These are phyloP conservation scores for Silurus glanis DNA, from an alignment of 2,113 vertebrate species.

Conservation along the genomic window DNA sequence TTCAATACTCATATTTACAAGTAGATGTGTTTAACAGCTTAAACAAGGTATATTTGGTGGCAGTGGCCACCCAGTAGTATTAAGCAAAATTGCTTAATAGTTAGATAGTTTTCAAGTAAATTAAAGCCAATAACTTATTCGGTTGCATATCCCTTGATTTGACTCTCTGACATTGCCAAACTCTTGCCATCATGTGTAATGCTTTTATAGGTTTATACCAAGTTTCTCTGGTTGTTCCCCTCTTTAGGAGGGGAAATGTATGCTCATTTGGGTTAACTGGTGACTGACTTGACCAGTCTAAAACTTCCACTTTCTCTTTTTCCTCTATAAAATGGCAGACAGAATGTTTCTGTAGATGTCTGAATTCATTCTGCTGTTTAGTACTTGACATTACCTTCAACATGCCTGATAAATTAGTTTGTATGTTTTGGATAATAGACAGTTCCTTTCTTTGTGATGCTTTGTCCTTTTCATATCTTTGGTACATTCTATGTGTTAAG, in stretches of 20 bases:
- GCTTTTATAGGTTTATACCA: background rate
- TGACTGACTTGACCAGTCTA: background rate
- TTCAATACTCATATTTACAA: background rate
- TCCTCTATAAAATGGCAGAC: background rate
- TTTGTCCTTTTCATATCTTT: background rate
- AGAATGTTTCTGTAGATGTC: background rate
- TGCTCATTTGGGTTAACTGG: background rate
- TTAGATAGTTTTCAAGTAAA: background rate
- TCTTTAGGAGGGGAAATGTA: background rate
- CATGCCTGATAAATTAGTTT: background rate
- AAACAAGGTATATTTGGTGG: background rate
- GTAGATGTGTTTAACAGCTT: background rate
- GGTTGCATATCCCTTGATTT: background rate
- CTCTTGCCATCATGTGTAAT: background rate
- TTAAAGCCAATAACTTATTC: background rate
- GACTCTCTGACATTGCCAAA: background rate
- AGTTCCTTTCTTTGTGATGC: background rate
- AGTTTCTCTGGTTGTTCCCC: background rate
- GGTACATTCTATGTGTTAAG: no score
- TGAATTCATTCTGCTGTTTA: background rate
- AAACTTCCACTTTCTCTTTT: background rate
- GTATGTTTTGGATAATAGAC: background rate
- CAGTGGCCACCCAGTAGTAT: background rate
- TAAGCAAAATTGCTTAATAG: background rate
- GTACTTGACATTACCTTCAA: background rate